Conservation (phyloP, 2,888 invertebrate genomes). For the Mesoligia furuncula region DNA sequence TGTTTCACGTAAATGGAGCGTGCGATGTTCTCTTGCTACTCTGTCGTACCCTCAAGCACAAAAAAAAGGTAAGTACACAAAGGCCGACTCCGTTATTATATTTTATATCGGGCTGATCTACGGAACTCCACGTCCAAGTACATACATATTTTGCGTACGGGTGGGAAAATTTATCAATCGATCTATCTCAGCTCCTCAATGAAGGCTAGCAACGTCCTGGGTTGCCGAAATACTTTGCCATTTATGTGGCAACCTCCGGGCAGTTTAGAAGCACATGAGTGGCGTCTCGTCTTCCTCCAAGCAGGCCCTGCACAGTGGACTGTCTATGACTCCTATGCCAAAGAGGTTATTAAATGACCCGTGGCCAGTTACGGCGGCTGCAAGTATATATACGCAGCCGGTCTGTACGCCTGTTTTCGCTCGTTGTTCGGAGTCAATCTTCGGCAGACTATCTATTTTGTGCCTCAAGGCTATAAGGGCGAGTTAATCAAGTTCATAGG, state of each 20-base stretch:
- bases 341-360: neutral
- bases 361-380: neutral
- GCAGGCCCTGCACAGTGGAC: neutral
- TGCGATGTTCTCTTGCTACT: slow-evolving; percentile 48
- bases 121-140: neutral
- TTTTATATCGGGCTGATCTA: neutral
- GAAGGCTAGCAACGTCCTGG: neutral
- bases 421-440: neutral
- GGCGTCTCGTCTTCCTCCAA: neutral
- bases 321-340: neutral
- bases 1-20: slow-evolving; percentile 56
- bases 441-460: neutral
- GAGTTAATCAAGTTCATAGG: slow-evolving; percentile 74
- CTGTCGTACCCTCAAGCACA: neutral
- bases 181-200: neutral
- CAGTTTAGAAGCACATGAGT: neutral
- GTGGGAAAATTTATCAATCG: neutral
- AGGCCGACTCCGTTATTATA: neutral
- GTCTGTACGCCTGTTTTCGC: neutral
- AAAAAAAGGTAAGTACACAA: neutral
- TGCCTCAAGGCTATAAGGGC: slow-evolving; percentile 50
- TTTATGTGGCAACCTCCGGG: neutral
- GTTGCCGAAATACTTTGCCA: neutral
- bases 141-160: neutral
- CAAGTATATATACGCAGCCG: neutral